Conservation (phyloP, 2,888 invertebrate species). For the Tachystola acroxantha region DNA sequence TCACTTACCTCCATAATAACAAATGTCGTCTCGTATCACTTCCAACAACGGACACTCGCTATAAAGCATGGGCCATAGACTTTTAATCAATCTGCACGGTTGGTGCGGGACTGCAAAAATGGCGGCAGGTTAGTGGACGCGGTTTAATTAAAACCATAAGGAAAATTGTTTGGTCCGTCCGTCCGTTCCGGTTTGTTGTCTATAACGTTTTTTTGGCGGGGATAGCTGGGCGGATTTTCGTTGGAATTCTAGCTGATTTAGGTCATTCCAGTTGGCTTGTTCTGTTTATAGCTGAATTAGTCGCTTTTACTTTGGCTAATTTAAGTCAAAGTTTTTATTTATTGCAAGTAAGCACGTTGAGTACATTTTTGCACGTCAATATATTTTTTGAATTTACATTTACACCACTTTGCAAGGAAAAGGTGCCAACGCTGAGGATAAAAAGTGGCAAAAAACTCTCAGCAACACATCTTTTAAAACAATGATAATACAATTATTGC, state of each 20-base stretch:
- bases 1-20: no score
- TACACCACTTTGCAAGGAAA: no score
- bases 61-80: slow-evolving; percentile 77
- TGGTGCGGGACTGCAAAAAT: slow-evolving; percentile 73
- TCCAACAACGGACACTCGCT: slow-evolving; percentile 39
- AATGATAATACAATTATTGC: no score
- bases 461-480: no score
- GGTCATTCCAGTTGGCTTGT: neutral
- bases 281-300: neutral
- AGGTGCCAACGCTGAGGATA: no score
- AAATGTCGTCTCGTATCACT: neutral
- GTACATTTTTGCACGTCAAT: no score
- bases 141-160: slow-evolving; percentile 79
- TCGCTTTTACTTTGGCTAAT: no score
- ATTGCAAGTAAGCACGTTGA: no score
- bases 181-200: slow-evolving; percentile 27
- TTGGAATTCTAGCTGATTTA: slow-evolving; percentile 10
- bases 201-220: slow-evolving; percentile 46
- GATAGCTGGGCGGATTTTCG: slow-evolving; percentile 22
- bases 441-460: no score
- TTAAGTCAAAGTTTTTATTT: no score
- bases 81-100: slow-evolving; percentile 78
- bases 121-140: slow-evolving; percentile 57
- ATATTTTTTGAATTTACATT: no score
- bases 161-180: slow-evolving; percentile 63